Conservation (phyloP, 2,113 vertebrate genomes). For the Chlorodrepanis virens region DNA sequence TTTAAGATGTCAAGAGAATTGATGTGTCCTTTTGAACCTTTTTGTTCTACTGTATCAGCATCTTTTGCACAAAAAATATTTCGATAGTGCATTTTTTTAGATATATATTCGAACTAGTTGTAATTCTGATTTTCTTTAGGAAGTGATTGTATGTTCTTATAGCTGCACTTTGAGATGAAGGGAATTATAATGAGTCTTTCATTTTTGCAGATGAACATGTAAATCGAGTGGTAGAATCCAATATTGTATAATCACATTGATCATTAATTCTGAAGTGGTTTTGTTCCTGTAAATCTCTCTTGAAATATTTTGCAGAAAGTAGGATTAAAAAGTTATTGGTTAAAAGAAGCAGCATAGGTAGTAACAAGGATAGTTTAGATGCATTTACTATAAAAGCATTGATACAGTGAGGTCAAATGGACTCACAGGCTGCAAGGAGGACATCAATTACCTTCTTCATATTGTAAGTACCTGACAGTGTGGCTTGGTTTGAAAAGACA, state of each 20-base stretch:
- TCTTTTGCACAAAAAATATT: not conserved
- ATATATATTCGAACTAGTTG: not conserved
- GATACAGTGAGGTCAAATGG: not conserved
- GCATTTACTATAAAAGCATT: not conserved
- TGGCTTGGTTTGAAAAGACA: not conserved
- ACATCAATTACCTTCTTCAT: not conserved
- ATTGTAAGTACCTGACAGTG: not conserved
- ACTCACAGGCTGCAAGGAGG: not conserved
- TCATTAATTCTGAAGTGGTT: not conserved
- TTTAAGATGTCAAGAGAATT: not conserved
- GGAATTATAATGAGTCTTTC: not conserved
- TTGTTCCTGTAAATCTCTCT: not conserved
- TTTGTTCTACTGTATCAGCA: not conserved
- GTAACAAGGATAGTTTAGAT: not conserved
- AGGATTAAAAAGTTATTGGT: not conserved
- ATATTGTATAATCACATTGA: constrained; percentile 23
- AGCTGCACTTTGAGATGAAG: not conserved
- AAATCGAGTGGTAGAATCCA: constrained; percentile 13
- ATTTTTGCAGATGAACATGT: constrained; percentile 1
- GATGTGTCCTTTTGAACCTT: not conserved
- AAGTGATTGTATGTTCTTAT: not conserved
- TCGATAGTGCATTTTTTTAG: not conserved
- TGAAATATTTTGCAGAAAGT: not conserved
- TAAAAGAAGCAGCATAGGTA: not conserved
- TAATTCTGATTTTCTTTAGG: constrained; percentile 22